phyloP scores from a whole-genome alignment of 2,888 invertebrate genomes.

The Drosophila mercatorum region DNA sequence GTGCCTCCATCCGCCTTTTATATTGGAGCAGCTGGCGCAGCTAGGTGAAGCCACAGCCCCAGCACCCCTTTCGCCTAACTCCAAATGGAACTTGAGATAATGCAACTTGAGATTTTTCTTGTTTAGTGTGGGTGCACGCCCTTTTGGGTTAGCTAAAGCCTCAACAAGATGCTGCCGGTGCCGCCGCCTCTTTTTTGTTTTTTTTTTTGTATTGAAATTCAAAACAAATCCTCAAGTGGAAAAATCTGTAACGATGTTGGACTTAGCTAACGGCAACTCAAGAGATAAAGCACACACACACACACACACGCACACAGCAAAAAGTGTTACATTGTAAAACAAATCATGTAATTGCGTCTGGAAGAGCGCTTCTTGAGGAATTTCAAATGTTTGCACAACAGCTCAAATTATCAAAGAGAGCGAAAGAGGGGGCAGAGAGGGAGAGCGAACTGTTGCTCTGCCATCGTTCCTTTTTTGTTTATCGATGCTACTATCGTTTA shows the following conservation, averaged over 20 bases:
- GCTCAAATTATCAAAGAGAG: slow-evolving; percentile 12
- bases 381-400: slow-evolving; percentile 23
- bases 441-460: slow-evolving; percentile 1
- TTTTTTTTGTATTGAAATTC: slow-evolving; percentile 53
- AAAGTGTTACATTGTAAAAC: slow-evolving; percentile 40
- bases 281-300: slow-evolving; percentile 1
- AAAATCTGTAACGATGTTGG: slow-evolving; percentile 49
- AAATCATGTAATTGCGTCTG: slow-evolving; percentile 34
- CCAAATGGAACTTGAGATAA: slow-evolving; percentile 62
- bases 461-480: too few species aligned
- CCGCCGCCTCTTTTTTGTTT: neutral
- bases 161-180: slow-evolving; percentile 6
- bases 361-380: slow-evolving; percentile 13
- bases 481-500: too few species aligned
- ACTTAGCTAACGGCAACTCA: slow-evolving; percentile 26
- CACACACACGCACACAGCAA: neutral
- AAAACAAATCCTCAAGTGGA: slow-evolving; percentile 59
- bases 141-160: slow-evolving; percentile 25
- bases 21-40: neutral
- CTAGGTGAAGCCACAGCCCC: slow-evolving; percentile 6
- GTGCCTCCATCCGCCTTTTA: slow-evolving; percentile 7
- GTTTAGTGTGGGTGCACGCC: slow-evolving; percentile 38
- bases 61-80: slow-evolving; percentile 44
- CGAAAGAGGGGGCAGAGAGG: too few species aligned
- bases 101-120: slow-evolving; percentile 59